Conservation (phyloP, 2,888 invertebrate genomes). For the Diaphora mendica region DNA sequence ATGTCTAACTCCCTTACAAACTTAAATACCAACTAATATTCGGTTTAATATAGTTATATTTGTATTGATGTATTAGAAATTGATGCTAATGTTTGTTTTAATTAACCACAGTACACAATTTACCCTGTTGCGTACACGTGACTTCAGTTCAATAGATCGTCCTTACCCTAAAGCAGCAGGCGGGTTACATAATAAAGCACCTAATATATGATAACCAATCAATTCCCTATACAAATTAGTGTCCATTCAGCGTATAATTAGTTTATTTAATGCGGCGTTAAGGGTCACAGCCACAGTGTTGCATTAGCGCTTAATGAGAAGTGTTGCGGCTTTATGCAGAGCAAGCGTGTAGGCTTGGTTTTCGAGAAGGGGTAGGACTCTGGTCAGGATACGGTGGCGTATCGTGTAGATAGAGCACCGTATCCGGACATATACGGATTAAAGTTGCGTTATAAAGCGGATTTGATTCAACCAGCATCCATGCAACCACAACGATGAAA, state of each 20-base stretch:
- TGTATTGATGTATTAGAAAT: not conserved
- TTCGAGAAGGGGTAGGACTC: not conserved
- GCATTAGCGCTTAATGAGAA: slow-evolving; percentile 60
- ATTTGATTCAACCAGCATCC: not conserved
- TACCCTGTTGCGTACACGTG: not conserved
- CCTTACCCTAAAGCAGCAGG: slow-evolving; percentile 11
- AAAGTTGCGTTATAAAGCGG: slow-evolving; percentile 19
- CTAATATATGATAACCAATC: slow-evolving; percentile 48
- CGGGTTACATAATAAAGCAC: slow-evolving; percentile 19
- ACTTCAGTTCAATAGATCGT: not conserved
- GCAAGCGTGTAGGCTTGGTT: slow-evolving; percentile 4
- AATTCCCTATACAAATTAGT: slow-evolving; percentile 54
- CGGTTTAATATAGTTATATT: not conserved
- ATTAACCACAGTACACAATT: not conserved
- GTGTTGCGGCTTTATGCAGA: slow-evolving; percentile 41
- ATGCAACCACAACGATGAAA: not conserved
- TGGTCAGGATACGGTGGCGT: not conserved
- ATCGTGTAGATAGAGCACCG: slow-evolving; percentile 4
- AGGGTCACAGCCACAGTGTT: slow-evolving; percentile 44
- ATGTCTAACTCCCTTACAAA: not conserved
- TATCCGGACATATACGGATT: slow-evolving; percentile 8
- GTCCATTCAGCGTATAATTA: slow-evolving; percentile 57
- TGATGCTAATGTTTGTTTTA: not conserved
- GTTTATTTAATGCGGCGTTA: slow-evolving; percentile 58
- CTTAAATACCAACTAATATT: not conserved